Evolutionary conservation across 2,888 invertebrate genomes (phyloP).

Genomic region (Epirrhoe tristata): DNA sequence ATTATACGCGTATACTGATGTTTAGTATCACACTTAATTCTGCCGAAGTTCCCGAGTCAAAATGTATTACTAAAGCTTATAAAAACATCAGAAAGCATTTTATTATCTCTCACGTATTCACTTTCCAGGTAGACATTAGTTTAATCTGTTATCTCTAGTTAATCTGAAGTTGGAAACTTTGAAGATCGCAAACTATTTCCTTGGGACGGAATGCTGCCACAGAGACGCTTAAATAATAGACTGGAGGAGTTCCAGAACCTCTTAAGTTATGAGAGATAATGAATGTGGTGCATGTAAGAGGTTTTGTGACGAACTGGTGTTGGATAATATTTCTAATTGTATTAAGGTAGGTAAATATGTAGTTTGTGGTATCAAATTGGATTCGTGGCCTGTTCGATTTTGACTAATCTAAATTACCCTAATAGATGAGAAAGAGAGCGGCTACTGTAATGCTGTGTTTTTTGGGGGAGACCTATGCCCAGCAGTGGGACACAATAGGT

Average conservation of each 20-base stretch:
- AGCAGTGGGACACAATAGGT: too few relatives aligned
- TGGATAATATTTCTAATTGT: background rate
- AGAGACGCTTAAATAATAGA: conserved; percentile 52
- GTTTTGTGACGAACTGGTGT: conserved; percentile 12
- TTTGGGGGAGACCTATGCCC: too few relatives aligned
- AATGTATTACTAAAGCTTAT: conserved; percentile 7
- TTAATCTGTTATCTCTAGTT: conserved; percentile 65
- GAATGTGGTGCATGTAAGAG: conserved; percentile 29
- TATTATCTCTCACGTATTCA: conserved; percentile 33
- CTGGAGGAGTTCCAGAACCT: conserved; percentile 41
- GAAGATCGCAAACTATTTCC: conserved; percentile 67
- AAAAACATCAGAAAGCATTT: conserved; percentile 26
- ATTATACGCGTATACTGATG: background rate
- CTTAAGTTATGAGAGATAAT: conserved; percentile 38
- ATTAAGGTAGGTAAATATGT: background rate
- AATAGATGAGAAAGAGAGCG: background rate
- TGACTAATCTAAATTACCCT: background rate
- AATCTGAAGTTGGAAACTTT: conserved; percentile 50
- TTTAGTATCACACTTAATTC: background rate
- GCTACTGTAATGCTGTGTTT: too few relatives aligned
- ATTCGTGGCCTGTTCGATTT: background rate
- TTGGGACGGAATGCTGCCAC: conserved; percentile 62
- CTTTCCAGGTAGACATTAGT: conserved; percentile 43
- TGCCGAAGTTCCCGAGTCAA: background rate
- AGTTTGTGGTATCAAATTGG: background rate